Base-by-base conservation (phyloP, 1,140 invertebrate genomes). In the Octopus bimaculoides region DNA sequence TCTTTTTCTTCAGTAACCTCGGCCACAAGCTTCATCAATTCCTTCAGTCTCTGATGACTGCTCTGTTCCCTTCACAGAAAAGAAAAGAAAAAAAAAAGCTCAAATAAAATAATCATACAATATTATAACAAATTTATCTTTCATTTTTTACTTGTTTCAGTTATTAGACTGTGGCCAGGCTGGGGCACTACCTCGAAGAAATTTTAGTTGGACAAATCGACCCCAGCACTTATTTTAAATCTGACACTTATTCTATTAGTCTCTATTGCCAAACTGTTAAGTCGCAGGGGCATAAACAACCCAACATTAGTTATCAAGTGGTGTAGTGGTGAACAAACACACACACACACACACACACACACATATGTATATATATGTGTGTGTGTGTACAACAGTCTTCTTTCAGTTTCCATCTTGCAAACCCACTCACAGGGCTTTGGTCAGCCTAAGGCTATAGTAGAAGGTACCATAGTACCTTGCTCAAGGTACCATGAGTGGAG, bases 1-100 rank as follows among this genome's bases (percentile, higher is more conserved):
- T 89, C 89, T 80, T 89, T 88, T 78, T 88, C 86, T 74, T 87
- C 87, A 77, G 87, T 87, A n/a, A 90, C 85, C 75, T 89, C 87
- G 17, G 81, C 69, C 52, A 90, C 81, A 54, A 88, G 84, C 69
- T 84, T 85, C 54, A 87, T 85, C 14, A 90, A 82, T 61, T 82
- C 81, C 53, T 83, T 86, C 0, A 90, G 84, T 69, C 84, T 80
- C 80, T 87, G 88, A 14, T 88, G 79, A 0, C 89, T 88, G 81
- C 89, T 87, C 82, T 89, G 86, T 80, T 90, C 89, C 1, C 66
- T 77, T 86, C 89, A 77, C 52, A 79, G 75, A 80, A 4, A 79
- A 78, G 12, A 80, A 9, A 69, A 75, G 0, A 61, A n/a, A 55
- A 81, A 77, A 78, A 52, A 56, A 52, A 78, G 61, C 14, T 77